Evolutionary conservation across 2,113 vertebrate species (phyloP).

Genomic region (Cynocephalus volans): DNA sequence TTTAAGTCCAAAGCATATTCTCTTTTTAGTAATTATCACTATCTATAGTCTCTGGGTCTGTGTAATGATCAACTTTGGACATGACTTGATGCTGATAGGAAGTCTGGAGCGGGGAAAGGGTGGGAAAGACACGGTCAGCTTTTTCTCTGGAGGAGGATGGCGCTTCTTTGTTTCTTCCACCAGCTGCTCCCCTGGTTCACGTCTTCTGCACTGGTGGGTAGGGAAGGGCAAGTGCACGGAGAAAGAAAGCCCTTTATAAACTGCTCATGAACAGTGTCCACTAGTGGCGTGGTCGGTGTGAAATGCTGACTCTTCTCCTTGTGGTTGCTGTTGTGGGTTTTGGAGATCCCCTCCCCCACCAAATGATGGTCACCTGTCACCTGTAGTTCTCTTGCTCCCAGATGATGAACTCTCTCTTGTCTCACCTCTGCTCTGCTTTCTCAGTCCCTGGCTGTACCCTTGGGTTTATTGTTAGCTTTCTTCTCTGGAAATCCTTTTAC

Average conservation of each 20-base stretch:
- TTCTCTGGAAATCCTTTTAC: neutral
- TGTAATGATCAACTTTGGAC: slow-evolving; percentile 25
- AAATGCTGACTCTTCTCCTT: neutral
- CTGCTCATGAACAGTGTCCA: neutral
- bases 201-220: neutral
- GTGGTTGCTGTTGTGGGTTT: neutral
- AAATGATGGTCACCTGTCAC: neutral
- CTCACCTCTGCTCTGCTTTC: neutral
- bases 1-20: slow-evolving; percentile 46
- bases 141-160: neutral
- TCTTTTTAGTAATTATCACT: slow-evolving; percentile 39
- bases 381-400: neutral
- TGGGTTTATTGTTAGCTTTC: neutral
- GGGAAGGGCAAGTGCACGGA: neutral
- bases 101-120: neutral
- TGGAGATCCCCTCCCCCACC: neutral
- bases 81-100: neutral
- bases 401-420: neutral
- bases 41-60: neutral
- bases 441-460: neutral
- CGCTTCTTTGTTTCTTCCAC: neutral
- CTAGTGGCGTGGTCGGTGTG: too few relatives aligned
- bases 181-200: neutral
- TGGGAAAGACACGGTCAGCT: neutral
- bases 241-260: neutral